A percentile compares a stretch with the other conserved stretches of the same genome.
phyloP scores from a whole-genome alignment of 2,797 vertebrate species.

The Novumbra hubbsi region DNA sequence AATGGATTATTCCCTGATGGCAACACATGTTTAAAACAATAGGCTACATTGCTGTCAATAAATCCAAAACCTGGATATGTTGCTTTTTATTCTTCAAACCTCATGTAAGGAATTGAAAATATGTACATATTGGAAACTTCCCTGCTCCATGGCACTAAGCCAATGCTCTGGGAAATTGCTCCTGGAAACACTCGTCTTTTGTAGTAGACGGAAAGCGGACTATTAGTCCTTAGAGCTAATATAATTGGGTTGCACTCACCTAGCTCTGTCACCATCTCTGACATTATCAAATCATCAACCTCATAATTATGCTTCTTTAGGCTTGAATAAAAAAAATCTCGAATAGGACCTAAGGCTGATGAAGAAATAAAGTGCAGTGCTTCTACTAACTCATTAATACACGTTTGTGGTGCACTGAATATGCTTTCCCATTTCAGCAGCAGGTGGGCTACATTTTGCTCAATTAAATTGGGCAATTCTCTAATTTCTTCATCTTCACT shows the following conservation, averaged over 20 bases:
- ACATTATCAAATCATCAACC: neutral
- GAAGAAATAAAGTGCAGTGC: conserved; percentile 31
- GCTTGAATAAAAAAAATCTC: conserved; percentile 1
- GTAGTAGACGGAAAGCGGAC: neutral
- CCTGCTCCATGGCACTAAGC: conserved; percentile 11
- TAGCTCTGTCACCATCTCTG: neutral
- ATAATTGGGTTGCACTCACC: neutral
- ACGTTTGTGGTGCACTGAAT: conserved; percentile 12
- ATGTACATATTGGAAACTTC: conserved; percentile 26
- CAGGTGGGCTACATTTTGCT: conserved; percentile 7
- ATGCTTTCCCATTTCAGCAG: conserved; percentile 23
- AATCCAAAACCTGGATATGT: too few species aligned
- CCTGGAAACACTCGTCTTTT: neutral
- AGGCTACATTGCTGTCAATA: too few species aligned
- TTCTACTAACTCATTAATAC: conserved; percentile 23
- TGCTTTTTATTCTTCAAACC: too few species aligned
- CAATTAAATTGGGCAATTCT: conserved; percentile 13
- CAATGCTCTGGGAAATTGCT: neutral
- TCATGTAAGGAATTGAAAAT: conserved; percentile 26
- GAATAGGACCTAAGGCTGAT: too few species aligned
- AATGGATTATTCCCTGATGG: too few species aligned
- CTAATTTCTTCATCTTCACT: neutral
- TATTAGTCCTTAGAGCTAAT: neutral
- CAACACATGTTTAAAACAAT: too few species aligned
- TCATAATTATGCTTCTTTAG: neutral